These are phyloP conservation scores for Pelecanus crispus DNA, from an alignment of 2,113 vertebrate genomes.

Conservation along the genomic window DNA sequence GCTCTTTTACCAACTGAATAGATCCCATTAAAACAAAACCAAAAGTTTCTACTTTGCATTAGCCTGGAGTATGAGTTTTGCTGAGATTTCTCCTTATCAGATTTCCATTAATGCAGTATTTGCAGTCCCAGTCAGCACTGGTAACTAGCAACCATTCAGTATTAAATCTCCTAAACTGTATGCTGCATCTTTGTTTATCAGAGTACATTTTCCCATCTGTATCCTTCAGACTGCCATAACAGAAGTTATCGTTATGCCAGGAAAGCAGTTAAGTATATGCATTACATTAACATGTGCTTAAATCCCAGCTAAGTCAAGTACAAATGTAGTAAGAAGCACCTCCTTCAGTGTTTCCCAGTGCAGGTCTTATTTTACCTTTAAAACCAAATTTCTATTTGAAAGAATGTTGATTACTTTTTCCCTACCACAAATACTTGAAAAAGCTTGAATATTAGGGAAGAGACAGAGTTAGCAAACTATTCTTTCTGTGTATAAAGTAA, in stretches of 20 bases:
- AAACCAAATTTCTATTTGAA: not conserved
- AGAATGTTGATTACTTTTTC: not conserved
- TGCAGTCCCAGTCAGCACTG: not conserved
- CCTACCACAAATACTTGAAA: not conserved
- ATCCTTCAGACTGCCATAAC: not conserved
- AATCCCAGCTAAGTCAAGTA: not conserved
- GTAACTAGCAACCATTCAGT: not conserved
- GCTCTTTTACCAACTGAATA: not conserved
- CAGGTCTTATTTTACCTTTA: not conserved
- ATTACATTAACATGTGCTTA: not conserved
- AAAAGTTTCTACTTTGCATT: not conserved
- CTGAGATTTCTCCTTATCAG: not conserved
- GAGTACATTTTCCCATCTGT: not conserved
- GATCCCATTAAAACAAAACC: not conserved
- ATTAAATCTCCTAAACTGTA: not conserved
- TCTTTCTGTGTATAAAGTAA: not conserved
- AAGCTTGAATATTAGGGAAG: not conserved
- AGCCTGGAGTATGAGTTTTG: not conserved
- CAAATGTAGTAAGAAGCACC: not conserved
- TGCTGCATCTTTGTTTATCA: not conserved
- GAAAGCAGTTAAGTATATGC: not conserved
- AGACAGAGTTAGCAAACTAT: not conserved
- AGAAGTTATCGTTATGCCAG: not conserved
- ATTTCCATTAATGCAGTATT: not conserved
- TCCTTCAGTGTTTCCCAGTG: not conserved